Conservation (phyloP, 2,888 invertebrate species). For the Orthosia gothica region DNA sequence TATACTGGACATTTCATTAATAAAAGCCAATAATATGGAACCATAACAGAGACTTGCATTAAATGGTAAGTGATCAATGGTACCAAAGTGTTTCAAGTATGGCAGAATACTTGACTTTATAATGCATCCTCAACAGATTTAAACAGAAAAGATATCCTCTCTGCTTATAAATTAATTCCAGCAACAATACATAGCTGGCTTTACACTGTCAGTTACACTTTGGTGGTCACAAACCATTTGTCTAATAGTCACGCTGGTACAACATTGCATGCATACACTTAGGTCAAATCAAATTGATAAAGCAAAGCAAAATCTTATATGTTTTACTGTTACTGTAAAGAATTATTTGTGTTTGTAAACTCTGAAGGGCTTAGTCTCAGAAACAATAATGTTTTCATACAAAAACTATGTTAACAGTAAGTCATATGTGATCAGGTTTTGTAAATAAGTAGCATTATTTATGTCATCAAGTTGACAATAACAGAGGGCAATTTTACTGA, state of each 20-base stretch:
- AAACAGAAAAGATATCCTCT: constrained; percentile 5
- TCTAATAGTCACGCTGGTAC: constrained; percentile 33
- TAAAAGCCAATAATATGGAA: constrained; percentile 18
- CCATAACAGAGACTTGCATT: constrained; percentile 17
- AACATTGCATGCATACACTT: constrained; percentile 46
- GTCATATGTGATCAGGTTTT: constrained; percentile 37
- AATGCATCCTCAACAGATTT: neutral
- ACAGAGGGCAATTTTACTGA: constrained; percentile 36
- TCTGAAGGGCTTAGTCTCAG: constrained; percentile 10
- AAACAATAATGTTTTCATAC: constrained; percentile 33
- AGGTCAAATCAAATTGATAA: constrained; percentile 36
- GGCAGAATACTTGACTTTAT: constrained; percentile 6
- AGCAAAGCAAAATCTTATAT: constrained; percentile 51
- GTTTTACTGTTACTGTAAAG: constrained; percentile 44
- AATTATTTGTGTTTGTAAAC: constrained; percentile 12
- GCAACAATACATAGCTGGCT: constrained; percentile 4
- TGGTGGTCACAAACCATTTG: constrained; percentile 33
- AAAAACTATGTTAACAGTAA: constrained; percentile 48
- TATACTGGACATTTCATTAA: constrained; percentile 1
- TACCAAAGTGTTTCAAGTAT: constrained; percentile 33
- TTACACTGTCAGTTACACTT: constrained; percentile 21
- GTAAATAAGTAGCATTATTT: constrained; percentile 39
- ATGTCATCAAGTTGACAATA: constrained; percentile 51
- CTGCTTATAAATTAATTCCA: constrained; percentile 1
- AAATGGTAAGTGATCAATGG: constrained; percentile 25